Evolutionary conservation across 1,140 invertebrate species (phyloP), one percentile per base, ranked within the genome.

Genomic region (Glomeris maerens): DNA sequence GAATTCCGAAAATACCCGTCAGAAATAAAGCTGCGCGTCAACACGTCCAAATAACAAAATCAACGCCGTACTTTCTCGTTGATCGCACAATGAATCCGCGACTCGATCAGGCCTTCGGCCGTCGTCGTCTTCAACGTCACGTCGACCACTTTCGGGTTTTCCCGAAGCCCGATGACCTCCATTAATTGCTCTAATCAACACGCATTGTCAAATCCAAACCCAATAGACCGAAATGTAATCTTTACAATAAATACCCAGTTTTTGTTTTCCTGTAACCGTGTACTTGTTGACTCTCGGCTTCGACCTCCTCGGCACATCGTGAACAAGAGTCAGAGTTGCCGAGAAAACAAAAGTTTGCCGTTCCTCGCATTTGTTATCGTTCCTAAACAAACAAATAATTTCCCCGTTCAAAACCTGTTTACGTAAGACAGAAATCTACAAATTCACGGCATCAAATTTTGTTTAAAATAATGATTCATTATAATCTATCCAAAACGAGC

Each of bases 301-400:
- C n/a, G n/a, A n/a, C n/a, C n/a, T n/a, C n/a, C n/a, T n/a, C 0
- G 90, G 89, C 39, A 82, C 70, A 52, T 83, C 80, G 59, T 93
- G 89, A 0, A 90, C 79, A 59, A 96, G 68, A 1, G 93, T 92
- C 3, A 99, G 71, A 0, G 96, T 99, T 17, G 96, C 96, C 0
- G 95, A 98, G 70, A 98, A 98, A 0, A 98, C 82, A 68, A 98
- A 94, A 59, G 83, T 95, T 68, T 98, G 93, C 21, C 90, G 70
- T 27, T 66, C 74, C 28, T 58, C 56, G 25, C 27, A 56, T 50
- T 72, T 65, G 5, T 72, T 68, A 31, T 72, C 72, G 1, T 66
- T 58, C 22, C 56, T 61, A 20, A 29, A 58, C 57, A 50, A 26
- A 47, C 26, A 53, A 26, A 26, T 17, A 42, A 45, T 55, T 46